Evolutionary conservation across 2,888 invertebrate species (phyloP), one percentile per base, ranked within the genome.

Genomic region (Linnaemya tessellans): DNA sequence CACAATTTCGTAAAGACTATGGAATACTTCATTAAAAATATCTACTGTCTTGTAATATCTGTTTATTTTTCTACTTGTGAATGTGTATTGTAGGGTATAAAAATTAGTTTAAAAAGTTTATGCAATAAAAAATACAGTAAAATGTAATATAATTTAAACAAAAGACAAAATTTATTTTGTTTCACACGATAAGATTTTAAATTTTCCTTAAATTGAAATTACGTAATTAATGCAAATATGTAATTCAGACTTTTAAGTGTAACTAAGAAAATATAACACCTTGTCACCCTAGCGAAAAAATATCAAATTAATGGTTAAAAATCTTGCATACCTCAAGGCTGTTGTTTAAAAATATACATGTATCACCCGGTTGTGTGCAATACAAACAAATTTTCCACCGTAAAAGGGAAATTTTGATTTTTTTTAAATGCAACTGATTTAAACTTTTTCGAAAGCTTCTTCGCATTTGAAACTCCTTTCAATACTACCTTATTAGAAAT

Each of bases 41-140:
- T 5, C n/a, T n/a, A n/a, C n/a, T 30, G 25, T 51, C 60, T 75
- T 75, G 41, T 65, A 41, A 11, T 30, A 30, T 75, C 43, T 20
- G 11, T 46, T 56, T 80, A 64, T 73, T 84, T 77, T 56, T 80
- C 75, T 71, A 46, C 18, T 70, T 75, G 58, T 84, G 18, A 80
- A 67, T 38, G 1, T 56, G 7, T 38, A 56, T 41, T 64, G 38
- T 84, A 70, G 67, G 22, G 46, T 43, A 60, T 56, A 68, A 46
- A 54, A 18, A 46, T 51, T 73, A 15, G 20, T 38, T 64, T 67
- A 75, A 46, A 64, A 43, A 70, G 49, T 11, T 35, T 41, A 46
- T 58, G 46, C n/a, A 41, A 78, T 18, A 73, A 65, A 71, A 58
- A 30, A 22, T 20, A 46, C 3, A 70, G 58, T 64, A 71, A 83